Evolutionary conservation across 2,797 vertebrate species (phyloP), one percentile per base, ranked within the genome.

Genomic region (Sebastes kiyomatsui): DNA sequence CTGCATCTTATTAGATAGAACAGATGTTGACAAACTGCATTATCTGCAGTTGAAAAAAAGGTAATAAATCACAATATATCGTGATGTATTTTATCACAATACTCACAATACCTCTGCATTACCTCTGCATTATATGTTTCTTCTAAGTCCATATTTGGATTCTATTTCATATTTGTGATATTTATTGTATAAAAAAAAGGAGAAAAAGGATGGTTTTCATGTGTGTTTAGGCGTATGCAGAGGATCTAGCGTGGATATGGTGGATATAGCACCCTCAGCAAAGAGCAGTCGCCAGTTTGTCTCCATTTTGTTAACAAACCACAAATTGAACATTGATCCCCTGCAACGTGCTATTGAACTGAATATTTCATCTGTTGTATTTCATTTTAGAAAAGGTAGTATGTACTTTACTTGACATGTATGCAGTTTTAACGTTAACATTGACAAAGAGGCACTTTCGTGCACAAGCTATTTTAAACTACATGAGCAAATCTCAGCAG

Each of bases 291-390:
- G 3, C 56, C 7, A 27, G 25, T 55, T 38, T 35, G 10, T 61
- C 35, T 3, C 42, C 7, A 27, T 33, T 55, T 38, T 35, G 10
- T 68, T 65, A 42, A 42, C 38, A 42, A 42, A 42, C 0, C 14
- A 42, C 38, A 42, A 42, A 42, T 16, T 42, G 14, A 42, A 42
- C 38, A 12, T 25, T 46, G 32, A 55, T 16, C 5, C 13, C 20
- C 27, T 58, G 23, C 16, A 9, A 28, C 4, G 1, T 54, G 64
- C 28, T 1, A 58, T n/a, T 52, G 3, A 54, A 60, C 32, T 61
- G 49, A 77, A 81, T 61, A 52, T 71, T 78, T 78, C 4, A 79
- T 72, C 9, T 9, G 3, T 78, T 77, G 42, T 3, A 22, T 69
- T 73, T 3, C 1, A 67, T 55, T 55, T 64, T 65, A 52, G 4